phyloP scores from a whole-genome alignment of 2,797 vertebrate species.

The Austrolebias charrua region DNA sequence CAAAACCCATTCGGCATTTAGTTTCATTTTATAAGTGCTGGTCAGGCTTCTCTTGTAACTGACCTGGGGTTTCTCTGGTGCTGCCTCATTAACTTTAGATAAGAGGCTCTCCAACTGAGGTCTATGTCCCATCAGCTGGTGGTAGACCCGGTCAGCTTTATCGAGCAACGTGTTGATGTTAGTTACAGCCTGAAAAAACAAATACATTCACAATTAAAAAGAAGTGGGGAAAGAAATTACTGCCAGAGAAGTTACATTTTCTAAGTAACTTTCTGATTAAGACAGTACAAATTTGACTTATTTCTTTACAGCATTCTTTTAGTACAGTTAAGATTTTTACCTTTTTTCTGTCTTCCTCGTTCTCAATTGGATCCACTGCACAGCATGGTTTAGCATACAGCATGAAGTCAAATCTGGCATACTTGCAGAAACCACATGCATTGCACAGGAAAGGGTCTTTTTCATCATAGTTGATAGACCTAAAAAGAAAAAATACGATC shows the following conservation, averaged over 20 bases:
- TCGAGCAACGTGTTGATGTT: conserved; percentile 98
- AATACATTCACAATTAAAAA: background rate
- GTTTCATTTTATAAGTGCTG: background rate
- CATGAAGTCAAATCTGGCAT: conserved; percentile 98
- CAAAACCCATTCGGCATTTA: background rate
- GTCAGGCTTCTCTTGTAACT: conserved; percentile 4
- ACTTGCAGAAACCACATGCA: conserved; percentile 98
- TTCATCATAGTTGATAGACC: conserved; percentile 98
- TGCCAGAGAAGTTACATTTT: background rate
- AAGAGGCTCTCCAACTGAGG: conserved; percentile 95
- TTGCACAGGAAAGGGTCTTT: conserved; percentile 99
- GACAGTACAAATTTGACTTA: background rate
- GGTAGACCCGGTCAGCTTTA: conserved; percentile 97
- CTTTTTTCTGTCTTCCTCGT: conserved; percentile 98
- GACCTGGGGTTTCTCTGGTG: conserved; percentile 98
- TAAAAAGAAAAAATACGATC: conserved; percentile 41
- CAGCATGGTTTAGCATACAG: conserved; percentile 97
- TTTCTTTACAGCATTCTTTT: background rate
- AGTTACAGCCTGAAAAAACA: conserved; percentile 87
- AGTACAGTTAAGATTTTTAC: conserved; percentile 56
- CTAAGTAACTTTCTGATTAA: background rate
- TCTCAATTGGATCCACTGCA: conserved; percentile 98
- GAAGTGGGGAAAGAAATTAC: background rate
- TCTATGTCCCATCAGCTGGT: conserved; percentile 97
- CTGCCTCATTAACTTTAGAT: conserved; percentile 97